Base-by-base conservation (phyloP, 2,797 vertebrate species). In the Cirrhinus molitorella region DNA sequence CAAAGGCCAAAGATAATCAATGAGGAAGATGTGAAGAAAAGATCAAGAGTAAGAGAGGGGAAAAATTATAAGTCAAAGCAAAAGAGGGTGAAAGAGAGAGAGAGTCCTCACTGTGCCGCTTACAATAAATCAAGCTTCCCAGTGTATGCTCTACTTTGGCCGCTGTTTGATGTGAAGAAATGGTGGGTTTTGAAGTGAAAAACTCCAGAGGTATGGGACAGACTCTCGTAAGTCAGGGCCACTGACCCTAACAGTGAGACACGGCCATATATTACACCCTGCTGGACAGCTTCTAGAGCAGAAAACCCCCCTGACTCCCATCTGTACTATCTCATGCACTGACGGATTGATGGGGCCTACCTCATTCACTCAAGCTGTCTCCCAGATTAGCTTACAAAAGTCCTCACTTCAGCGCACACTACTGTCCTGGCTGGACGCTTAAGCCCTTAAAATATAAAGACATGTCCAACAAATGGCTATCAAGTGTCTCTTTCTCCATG, bases 181-280 rank as follows among this genome's bases (percentile, higher is more conserved):
- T 88, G 67, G 81, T 95, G 95, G 91, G 94, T 97, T 98, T 97
- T 98, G 97, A 99, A 97, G 97, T 99, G 96, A 97, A 97, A 96
- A 97, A 97, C 95, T 97, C 96, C 97, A 98, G 97, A 97, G 95
- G 96, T 95, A 92, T 94, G 94, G 96, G 96, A 97, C 96, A 98
- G 96, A 94, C 89, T 93, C 91, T 94, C 95, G 96, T 92, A 92
- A 97, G 95, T 93, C 95, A 95, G 94, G 96, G 95, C 95, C 96
- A 93, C 93, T 97, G 96, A 97, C 97, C 96, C 96, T 95, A 96
- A 95, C 96, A 96, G 96, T 94, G 95, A 96, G 95, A 93, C 91
- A 91, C 92, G 94, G 94, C 87, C 95, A 95, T 96, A 96, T 96
- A 96, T 96, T 96, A 95, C 93, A 93, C 90, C 91, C 93, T 79